These are phyloP conservation scores for Pyrgus malvae DNA, from an alignment of 2,888 invertebrate species.

Conservation along the genomic window DNA sequence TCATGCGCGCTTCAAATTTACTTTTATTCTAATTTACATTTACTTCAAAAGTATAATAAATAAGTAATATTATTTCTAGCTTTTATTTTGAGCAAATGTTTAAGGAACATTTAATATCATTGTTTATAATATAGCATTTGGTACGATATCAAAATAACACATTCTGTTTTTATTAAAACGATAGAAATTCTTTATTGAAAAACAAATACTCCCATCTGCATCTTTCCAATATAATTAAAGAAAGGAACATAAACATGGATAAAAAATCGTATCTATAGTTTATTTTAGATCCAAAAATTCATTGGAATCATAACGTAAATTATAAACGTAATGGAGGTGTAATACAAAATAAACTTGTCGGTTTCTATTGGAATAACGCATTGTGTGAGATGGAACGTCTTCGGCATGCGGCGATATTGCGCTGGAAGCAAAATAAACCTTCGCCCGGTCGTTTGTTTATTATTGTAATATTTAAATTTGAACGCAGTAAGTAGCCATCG, in stretches of 20 bases:
- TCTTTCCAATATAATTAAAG: slow-evolving; percentile 35
- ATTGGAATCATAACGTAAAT: slow-evolving; percentile 40
- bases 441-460: slow-evolving; percentile 58
- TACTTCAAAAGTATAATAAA: no score
- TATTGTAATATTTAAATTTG: slow-evolving; percentile 71
- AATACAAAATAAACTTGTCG: slow-evolving; percentile 37
- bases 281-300: slow-evolving; percentile 39
- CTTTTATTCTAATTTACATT: no score
- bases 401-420: slow-evolving; percentile 59
- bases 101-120: background rate
- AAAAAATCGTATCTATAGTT: no score
- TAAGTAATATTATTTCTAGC: no score
- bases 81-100: no score
- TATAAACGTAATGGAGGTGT: slow-evolving; percentile 38
- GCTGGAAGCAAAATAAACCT: slow-evolving; percentile 54
- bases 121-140: background rate
- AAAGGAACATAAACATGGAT: slow-evolving; percentile 34
- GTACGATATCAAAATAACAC: slow-evolving; percentile 2
- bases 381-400: slow-evolving; percentile 50
- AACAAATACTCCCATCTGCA: background rate
- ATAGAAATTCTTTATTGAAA: background rate
- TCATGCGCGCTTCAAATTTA: no score
- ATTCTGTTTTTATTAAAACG: background rate
- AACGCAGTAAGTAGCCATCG: slow-evolving; percentile 54
- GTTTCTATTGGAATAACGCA: slow-evolving; percentile 32